These are phyloP conservation scores for Acanthisitta chloris DNA, from an alignment of 2,113 vertebrate species.

Conservation along the genomic window DNA sequence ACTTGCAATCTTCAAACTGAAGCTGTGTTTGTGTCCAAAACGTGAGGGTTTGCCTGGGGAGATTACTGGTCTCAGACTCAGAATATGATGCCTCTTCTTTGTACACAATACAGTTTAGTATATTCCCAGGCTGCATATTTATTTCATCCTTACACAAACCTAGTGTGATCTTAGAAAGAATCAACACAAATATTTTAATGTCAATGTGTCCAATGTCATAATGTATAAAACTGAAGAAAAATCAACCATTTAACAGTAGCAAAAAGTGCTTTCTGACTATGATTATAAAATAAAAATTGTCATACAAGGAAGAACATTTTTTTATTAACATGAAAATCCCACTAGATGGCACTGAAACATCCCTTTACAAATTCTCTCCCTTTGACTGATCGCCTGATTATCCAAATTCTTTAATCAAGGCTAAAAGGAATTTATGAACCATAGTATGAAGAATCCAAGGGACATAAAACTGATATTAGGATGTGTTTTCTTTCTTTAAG, in stretches of 20 bases:
- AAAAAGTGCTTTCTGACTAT: not conserved
- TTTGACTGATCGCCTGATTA: not conserved
- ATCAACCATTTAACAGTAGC: not conserved
- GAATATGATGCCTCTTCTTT: not conserved
- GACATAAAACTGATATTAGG: not conserved
- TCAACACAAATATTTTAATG: not conserved
- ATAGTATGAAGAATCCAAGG: not conserved
- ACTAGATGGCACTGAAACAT: constrained; percentile 55
- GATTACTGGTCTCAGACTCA: not conserved
- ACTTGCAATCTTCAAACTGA: not conserved
- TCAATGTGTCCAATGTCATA: not conserved
- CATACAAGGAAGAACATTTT: not conserved
- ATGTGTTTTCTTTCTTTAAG: not conserved
- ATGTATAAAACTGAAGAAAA: not conserved
- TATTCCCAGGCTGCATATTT: not conserved
- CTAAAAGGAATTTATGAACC: not conserved
- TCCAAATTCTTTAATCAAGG: not conserved
- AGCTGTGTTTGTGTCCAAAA: not conserved
- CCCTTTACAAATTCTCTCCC: not conserved
- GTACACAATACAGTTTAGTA: fast-evolving
- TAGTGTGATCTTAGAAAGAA: not conserved
- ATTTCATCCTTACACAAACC: not conserved
- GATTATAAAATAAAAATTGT: not conserved
- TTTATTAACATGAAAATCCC: not conserved
- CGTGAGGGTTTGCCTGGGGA: not conserved